These are phyloP conservation scores for Ormyrus rosae DNA, from an alignment of 2,888 invertebrate genomes.

Conservation along the genomic window DNA sequence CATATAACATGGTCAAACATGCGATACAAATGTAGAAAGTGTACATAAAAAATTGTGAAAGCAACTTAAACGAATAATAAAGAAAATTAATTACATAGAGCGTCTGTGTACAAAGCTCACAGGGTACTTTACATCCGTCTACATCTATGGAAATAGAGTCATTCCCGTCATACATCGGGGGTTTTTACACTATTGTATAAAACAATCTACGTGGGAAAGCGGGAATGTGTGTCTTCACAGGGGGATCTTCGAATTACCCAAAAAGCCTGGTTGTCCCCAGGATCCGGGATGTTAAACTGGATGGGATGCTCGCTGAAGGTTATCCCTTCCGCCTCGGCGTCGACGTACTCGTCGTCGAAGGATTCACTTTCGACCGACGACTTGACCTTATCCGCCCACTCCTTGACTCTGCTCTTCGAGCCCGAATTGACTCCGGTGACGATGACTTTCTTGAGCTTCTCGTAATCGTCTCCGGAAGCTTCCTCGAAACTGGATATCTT, in stretches of 20 bases:
- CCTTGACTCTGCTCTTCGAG: not conserved
- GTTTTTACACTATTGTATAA: slow-evolving; percentile 11
- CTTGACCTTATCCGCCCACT: slow-evolving; percentile 23
- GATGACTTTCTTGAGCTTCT: slow-evolving; percentile 59
- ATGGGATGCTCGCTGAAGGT: slow-evolving; percentile 61
- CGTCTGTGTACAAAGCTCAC: slow-evolving; percentile 13
- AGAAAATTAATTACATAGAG: slow-evolving; percentile 21
- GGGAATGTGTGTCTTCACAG: not conserved
- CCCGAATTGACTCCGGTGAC: too few relatives aligned
- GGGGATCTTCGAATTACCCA: slow-evolving; percentile 69
- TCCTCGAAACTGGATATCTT: slow-evolving; percentile 67
- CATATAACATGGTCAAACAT: not conserved
- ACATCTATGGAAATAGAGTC: slow-evolving; percentile 16
- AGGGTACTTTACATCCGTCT: slow-evolving; percentile 10
- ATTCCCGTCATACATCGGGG: slow-evolving; percentile 40
- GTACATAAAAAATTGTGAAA: slow-evolving; percentile 32
- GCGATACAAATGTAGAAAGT: slow-evolving; percentile 11
- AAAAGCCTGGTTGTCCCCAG: slow-evolving; percentile 69
- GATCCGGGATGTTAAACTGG: slow-evolving; percentile 68
- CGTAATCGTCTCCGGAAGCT: slow-evolving; percentile 66
- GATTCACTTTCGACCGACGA: slow-evolving; percentile 65
- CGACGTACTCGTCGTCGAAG: slow-evolving; percentile 64
- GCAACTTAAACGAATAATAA: slow-evolving; percentile 23
- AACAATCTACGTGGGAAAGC: slow-evolving; percentile 15
- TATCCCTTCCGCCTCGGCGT: slow-evolving; percentile 63